Conservation (phyloP, 2,888 invertebrate species). For the Orchesellides sinensis region DNA sequence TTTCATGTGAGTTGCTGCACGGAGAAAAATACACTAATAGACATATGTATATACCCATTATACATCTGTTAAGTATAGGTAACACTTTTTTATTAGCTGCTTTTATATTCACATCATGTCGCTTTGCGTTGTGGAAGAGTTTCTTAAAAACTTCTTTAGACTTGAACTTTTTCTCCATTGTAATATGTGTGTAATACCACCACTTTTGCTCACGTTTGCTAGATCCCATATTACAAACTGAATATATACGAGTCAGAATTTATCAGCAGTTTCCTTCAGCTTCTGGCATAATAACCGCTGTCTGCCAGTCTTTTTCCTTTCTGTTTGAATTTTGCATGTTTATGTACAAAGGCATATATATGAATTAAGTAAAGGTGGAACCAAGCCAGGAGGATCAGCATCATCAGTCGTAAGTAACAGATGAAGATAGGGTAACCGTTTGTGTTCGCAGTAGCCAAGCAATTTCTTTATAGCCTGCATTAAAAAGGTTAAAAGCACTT, state of each 20-base stretch:
- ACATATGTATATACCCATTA: too few species aligned
- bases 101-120: slow-evolving; percentile 28
- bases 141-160: slow-evolving; percentile 1
- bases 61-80: too few species aligned
- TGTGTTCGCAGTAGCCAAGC: not conserved
- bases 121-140: slow-evolving; percentile 1
- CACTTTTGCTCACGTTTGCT: too few species aligned
- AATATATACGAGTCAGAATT: not conserved
- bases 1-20: slow-evolving; percentile 1
- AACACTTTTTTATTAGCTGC: slow-evolving; percentile 15
- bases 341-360: too few species aligned
- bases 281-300: not conserved
- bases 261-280: slow-evolving; percentile 4
- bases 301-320: too few species aligned
- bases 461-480: too few species aligned
- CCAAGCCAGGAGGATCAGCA: slow-evolving; percentile 22
- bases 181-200: not conserved
- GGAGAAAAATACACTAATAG: too few species aligned
- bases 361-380: too few species aligned
- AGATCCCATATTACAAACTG: not conserved
- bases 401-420: too few species aligned
- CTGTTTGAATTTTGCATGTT: too few species aligned
- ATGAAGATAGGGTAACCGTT: not conserved
- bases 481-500: not conserved
- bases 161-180: not conserved